Evolutionary conservation across 2,113 vertebrate species (phyloP).

Genomic region (Zosterops pallidus): DNA sequence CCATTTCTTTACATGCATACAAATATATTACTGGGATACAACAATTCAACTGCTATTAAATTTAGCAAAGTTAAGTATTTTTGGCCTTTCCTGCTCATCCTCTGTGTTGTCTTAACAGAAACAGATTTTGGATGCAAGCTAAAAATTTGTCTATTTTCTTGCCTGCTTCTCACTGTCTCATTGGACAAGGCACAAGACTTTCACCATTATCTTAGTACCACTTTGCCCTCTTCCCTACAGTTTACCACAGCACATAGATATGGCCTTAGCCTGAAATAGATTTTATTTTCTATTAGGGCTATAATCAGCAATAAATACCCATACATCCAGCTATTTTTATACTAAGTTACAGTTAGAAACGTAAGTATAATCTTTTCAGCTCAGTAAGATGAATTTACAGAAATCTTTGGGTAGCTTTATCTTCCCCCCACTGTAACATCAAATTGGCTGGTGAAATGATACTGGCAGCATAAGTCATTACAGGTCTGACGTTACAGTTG

Average conservation of each 20-base stretch:
- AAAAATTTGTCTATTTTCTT: background rate
- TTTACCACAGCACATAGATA: background rate
- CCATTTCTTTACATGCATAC: background rate
- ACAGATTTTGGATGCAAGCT: background rate
- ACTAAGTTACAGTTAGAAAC: background rate
- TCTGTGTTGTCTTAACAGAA: background rate
- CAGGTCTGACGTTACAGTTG: slow-evolving; percentile 75
- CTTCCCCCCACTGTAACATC: slow-evolving; percentile 34
- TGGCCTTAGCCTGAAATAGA: background rate
- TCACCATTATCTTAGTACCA: background rate
- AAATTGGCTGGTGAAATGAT: slow-evolving; percentile 55
- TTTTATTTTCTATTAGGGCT: slow-evolving; percentile 24
- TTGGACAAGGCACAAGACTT: background rate
- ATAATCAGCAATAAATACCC: background rate
- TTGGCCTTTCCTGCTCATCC: fast-evolving
- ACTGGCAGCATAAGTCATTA: slow-evolving; percentile 63
- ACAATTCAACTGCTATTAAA: background rate
- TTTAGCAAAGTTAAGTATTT: background rate
- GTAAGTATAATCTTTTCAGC: background rate
- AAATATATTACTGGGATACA: background rate
- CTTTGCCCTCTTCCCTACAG: background rate
- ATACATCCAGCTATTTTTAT: background rate
- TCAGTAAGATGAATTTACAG: background rate
- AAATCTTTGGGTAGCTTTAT: slow-evolving; percentile 33
- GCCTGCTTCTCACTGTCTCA: background rate